phyloP scores from a whole-genome alignment of 2,113 vertebrate genomes.

The Thryonomys swinderianus region DNA sequence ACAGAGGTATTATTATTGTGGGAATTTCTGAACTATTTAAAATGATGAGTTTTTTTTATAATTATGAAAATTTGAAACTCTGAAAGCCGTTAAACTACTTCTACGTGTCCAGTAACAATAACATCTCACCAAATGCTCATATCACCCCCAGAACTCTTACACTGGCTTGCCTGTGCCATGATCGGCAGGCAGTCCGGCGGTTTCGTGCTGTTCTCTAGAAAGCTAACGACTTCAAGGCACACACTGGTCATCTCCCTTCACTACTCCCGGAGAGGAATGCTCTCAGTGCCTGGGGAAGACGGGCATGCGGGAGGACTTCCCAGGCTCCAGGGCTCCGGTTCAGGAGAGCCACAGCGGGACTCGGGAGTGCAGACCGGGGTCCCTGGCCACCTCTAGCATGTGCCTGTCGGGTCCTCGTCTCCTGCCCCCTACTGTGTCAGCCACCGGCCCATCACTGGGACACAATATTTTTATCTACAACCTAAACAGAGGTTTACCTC shows the following conservation, averaged over 20 bases:
- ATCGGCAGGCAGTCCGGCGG: no score
- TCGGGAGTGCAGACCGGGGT: background rate
- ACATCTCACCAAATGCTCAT: background rate
- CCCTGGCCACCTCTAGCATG: no score
- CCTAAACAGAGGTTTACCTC: background rate
- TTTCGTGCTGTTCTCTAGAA: background rate
- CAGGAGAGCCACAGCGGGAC: background rate
- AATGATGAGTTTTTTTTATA: background rate
- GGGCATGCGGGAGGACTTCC: background rate
- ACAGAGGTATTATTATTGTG: background rate
- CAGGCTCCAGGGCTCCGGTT: background rate
- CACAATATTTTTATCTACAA: background rate
- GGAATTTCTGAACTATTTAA: background rate
- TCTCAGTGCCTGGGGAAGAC: background rate
- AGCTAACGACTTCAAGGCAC: background rate
- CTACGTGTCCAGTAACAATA: background rate
- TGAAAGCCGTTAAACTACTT: constrained; percentile 21
- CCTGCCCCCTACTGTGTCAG: background rate
- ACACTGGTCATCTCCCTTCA: background rate
- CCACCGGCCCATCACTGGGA: background rate
- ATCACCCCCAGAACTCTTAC: background rate
- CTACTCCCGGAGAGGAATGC: background rate
- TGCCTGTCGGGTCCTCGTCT: background rate
- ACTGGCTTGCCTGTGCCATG: background rate
- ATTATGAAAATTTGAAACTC: background rate